Evolutionary conservation across 2,113 vertebrate genomes (phyloP).

Genomic region (Oncorhynchus keta): DNA sequence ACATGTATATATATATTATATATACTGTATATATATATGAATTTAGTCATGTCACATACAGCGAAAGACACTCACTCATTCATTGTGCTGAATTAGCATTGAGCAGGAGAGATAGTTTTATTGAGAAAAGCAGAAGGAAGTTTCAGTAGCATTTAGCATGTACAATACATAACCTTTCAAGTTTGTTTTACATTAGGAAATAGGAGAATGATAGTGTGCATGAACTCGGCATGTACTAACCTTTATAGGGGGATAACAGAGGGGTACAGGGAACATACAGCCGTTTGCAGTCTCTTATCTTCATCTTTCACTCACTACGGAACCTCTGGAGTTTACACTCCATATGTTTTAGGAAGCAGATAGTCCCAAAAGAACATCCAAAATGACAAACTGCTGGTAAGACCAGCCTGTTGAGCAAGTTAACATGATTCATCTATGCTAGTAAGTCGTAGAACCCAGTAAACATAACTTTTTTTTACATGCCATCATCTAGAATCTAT

Average conservation of each 20-base stretch:
- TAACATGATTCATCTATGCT: neutral
- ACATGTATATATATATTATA: too few relatives aligned
- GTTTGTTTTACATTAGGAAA: slow-evolving; percentile 70
- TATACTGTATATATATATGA: too few relatives aligned
- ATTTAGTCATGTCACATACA: too few relatives aligned
- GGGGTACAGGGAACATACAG: slow-evolving; percentile 65
- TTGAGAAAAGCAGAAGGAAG: too few relatives aligned
- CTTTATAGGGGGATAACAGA: slow-evolving; percentile 68
- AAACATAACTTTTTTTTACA: neutral
- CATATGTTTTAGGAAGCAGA: slow-evolving; percentile 22
- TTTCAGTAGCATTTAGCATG: neutral
- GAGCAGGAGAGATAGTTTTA: too few relatives aligned
- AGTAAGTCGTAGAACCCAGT: neutral
- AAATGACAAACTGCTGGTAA: neutral
- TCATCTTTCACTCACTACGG: slow-evolving; percentile 55
- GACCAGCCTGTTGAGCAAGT: neutral
- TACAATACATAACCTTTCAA: neutral
- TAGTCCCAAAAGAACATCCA: neutral
- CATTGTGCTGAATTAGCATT: too few relatives aligned
- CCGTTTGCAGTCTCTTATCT: slow-evolving; percentile 66
- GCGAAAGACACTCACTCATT: too few relatives aligned
- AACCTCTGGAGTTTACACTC: slow-evolving; percentile 21
- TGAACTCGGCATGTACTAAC: slow-evolving; percentile 73
- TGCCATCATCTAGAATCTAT: neutral
- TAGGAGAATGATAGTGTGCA: slow-evolving; percentile 68